Percentiles rank a stretch among this genome's conserved stretches.
These are phyloP conservation scores for Chionomys nivalis DNA, from an alignment of 2,113 vertebrate species.

Conservation along the genomic window DNA sequence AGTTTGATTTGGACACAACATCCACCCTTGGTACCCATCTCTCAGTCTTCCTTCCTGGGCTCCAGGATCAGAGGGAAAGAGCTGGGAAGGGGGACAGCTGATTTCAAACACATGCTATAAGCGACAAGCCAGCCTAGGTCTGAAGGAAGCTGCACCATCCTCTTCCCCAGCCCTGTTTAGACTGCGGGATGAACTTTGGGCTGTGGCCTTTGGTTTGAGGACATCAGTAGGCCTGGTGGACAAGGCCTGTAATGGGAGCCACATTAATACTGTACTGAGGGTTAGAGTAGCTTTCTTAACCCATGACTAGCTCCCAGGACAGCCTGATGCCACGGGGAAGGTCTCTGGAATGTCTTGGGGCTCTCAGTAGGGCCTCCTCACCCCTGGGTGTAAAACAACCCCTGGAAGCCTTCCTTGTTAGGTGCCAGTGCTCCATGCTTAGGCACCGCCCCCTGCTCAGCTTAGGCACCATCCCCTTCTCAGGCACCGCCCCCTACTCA, in stretches of 20 bases:
- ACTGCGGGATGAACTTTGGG: rapidly evolving
- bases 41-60: background rate
- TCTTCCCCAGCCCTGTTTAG: background rate
- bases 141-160: background rate
- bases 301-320: background rate
- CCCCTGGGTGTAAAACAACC: background rate
- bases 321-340: rapidly evolving
- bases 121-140: background rate
- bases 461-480: background rate
- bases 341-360: background rate
- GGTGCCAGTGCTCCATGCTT: too few species aligned
- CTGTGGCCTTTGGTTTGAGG: background rate
- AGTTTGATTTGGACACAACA: rapidly evolving
- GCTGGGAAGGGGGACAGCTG: background rate
- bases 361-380: too few species aligned
- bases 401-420: background rate
- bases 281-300: background rate
- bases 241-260: background rate
- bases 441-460: background rate
- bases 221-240: background rate
- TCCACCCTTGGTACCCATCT: background rate
- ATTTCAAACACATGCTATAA: rapidly evolving
- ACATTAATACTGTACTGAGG: rapidly evolving
- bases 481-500: too few species aligned
- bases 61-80: rapidly evolving